Evolutionary conservation across 2,113 vertebrate genomes (phyloP).

Genomic region (Talpa occidentalis): DNA sequence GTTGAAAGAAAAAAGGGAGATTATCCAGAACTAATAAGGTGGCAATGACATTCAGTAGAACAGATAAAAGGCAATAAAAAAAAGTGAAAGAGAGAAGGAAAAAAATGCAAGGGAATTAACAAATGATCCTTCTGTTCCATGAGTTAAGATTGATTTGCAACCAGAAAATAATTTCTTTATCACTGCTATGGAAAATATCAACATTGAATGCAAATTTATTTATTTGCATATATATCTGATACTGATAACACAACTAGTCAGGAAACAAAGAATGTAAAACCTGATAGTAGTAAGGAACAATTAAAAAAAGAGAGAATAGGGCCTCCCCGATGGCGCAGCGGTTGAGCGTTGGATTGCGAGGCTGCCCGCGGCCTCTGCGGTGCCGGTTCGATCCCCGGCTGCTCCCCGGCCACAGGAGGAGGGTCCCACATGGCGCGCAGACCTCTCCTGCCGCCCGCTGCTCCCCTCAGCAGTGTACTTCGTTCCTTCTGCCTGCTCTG

Average conservation of each 20-base stretch:
- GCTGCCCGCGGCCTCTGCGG: too few species aligned
- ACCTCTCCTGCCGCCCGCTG: too few species aligned
- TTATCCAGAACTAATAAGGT: slow-evolving; percentile 62
- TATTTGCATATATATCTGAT: background rate
- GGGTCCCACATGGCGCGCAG: too few species aligned
- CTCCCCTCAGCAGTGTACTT: too few species aligned
- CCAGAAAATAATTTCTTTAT: slow-evolving; percentile 24
- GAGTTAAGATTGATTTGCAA: slow-evolving; percentile 23
- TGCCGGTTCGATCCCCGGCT: too few species aligned
- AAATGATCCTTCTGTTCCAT: background rate
- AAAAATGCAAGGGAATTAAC: background rate
- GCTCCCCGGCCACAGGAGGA: too few species aligned
- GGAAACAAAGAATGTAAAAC: background rate
- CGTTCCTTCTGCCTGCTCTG: too few species aligned
- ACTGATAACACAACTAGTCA: background rate
- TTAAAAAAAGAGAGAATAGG: background rate
- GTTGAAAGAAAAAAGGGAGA: slow-evolving; percentile 54
- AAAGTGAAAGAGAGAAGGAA: background rate
- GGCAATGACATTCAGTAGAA: slow-evolving; percentile 43
- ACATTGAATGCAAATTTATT: background rate
- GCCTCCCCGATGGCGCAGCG: too few species aligned
- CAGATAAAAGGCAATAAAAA: slow-evolving; percentile 22
- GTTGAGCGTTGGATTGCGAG: too few species aligned
- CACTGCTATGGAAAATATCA: background rate
- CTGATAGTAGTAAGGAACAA: background rate